A percentile compares a stretch with the other conserved stretches of the same genome.
Evolutionary conservation across 1,140 invertebrate species (phyloP).

Genomic region (Tyrophagus putrescentiae): DNA sequence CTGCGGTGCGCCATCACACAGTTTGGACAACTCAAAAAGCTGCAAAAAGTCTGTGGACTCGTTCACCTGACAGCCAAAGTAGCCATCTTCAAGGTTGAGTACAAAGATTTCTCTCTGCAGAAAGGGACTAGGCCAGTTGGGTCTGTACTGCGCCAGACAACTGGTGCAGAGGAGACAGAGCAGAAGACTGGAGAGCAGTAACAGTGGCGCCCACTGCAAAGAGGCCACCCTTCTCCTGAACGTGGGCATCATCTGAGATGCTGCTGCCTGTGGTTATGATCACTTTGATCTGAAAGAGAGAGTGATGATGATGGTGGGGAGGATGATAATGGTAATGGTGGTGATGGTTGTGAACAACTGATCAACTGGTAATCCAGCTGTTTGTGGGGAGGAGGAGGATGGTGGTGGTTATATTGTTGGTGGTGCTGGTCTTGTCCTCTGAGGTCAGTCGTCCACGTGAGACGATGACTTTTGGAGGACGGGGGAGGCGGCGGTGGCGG

Average conservation of each 20-base stretch:
- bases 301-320: not conserved
- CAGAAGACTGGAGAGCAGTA: not conserved
- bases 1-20: slow-evolving; percentile 74
- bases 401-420: no score
- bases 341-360: not conserved
- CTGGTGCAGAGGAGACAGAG: not conserved
- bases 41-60: slow-evolving; percentile 83
- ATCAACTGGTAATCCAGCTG: not conserved
- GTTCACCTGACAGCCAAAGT: slow-evolving; percentile 92
- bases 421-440: no score
- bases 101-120: slow-evolving; percentile 69
- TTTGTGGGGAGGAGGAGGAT: no score
- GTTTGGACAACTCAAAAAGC: slow-evolving; percentile 79
- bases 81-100: slow-evolving; percentile 87
- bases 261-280: not conserved
- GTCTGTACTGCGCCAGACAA: slow-evolving; percentile 25
- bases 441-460: no score
- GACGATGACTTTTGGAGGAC: no score
- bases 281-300: no score
- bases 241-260: not conserved
- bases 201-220: not conserved
- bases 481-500: no score
- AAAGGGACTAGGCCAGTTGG: slow-evolving; percentile 26
- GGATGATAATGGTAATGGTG: not conserved
- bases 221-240: no score